Percentiles rank a stretch among this genome's conserved stretches.
Evolutionary conservation across 2,113 vertebrate species (phyloP).

Genomic region (Cnemophilus loriae): DNA sequence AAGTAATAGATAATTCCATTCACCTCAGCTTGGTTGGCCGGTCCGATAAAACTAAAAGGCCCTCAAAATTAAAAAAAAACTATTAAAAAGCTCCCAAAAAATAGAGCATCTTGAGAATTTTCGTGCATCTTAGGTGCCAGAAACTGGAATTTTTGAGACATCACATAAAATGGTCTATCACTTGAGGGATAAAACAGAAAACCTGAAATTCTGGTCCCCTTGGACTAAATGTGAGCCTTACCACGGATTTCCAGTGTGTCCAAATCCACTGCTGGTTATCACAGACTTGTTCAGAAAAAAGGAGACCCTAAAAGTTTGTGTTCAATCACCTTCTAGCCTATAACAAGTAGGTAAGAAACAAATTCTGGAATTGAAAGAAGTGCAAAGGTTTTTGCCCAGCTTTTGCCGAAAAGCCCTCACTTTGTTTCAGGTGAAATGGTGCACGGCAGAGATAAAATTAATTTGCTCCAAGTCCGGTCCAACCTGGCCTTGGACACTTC

Average conservation of each 20-base stretch:
- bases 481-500: not conserved
- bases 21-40: not conserved
- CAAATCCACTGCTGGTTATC: not conserved
- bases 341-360: not conserved
- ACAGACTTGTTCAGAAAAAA: not conserved
- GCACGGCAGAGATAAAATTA: not conserved
- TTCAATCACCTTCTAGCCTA: accelerated
- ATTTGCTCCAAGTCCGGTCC: too few relatives aligned
- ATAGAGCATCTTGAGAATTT: not conserved
- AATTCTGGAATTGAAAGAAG: not conserved
- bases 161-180: accelerated
- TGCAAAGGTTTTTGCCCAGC: not conserved
- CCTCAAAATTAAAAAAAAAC: not conserved
- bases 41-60: not conserved
- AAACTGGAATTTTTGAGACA: not conserved
- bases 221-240: not conserved
- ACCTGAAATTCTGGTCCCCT: not conserved
- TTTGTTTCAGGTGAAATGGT: not conserved
- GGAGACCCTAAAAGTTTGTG: accelerated
- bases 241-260: not conserved
- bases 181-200: not conserved
- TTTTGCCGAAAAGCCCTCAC: not conserved
- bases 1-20: not conserved
- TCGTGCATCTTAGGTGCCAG: accelerated
- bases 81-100: accelerated